Conservation (phyloP, 2,113 vertebrate species). For the Mionectes macconnelli region DNA sequence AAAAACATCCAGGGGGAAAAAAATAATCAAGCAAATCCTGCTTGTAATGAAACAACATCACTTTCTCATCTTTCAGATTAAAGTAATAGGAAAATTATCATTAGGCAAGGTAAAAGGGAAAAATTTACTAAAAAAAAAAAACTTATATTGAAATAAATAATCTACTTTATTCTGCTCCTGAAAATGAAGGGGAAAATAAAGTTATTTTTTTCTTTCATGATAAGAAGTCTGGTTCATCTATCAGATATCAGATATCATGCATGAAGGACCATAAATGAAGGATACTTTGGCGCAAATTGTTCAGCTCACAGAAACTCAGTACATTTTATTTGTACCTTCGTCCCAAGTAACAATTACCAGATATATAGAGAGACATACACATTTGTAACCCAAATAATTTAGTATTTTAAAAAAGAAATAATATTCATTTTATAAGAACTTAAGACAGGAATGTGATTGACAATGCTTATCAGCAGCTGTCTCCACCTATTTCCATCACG, state of each 20-base stretch:
- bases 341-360: neutral
- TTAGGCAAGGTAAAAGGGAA: neutral
- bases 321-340: neutral
- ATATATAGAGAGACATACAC: neutral
- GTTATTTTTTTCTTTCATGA: neutral
- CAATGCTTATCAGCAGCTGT: neutral
- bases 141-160: neutral
- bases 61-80: neutral
- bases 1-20: neutral
- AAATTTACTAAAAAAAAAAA: neutral
- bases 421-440: neutral
- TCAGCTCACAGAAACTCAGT: neutral
- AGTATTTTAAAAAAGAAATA: neutral
- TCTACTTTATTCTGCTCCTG: neutral
- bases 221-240: neutral
- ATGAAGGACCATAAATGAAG: neutral
- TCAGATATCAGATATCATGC: neutral
- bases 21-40: neutral
- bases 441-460: neutral
- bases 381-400: neutral
- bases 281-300: neutral
- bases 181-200: fast-evolving
- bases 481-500: neutral
- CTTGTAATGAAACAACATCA: neutral
- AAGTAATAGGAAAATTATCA: neutral